phyloP scores from a whole-genome alignment of 1,140 invertebrate species.

The Philotrypesis tridentata region DNA sequence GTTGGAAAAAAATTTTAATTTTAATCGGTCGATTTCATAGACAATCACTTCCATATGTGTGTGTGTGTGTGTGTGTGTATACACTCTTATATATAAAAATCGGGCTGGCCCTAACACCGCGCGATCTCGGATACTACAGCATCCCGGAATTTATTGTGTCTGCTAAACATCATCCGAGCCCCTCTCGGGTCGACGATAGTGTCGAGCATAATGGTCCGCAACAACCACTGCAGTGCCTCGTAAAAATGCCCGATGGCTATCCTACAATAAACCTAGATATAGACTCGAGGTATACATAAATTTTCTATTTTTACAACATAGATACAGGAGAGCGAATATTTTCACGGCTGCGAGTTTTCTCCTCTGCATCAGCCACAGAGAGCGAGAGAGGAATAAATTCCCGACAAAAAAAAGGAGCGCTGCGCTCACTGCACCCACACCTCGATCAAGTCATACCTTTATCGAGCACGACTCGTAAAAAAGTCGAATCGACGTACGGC shows the following conservation, averaged over 20 bases:
- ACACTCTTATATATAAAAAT: no score
- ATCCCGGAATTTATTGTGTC: neutral
- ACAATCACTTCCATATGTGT: no score
- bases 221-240: neutral
- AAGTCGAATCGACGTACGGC: neutral
- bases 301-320: neutral
- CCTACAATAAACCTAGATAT: neutral
- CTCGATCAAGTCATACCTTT: slow-evolving; percentile 29
- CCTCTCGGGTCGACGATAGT: neutral
- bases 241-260: neutral
- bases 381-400: neutral
- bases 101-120: no score
- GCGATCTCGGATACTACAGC: neutral
- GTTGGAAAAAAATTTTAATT: no score
- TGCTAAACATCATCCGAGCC: neutral
- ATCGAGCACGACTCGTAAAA: slow-evolving; percentile 8
- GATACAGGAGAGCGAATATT: neutral
- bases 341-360: neutral
- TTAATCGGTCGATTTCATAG: no score
- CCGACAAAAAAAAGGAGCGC: neutral
- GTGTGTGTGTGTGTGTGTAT: no score
- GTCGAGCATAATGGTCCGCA: neutral
- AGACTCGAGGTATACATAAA: neutral
- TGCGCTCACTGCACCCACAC: no score
- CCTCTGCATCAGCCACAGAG: neutral